Conservation (phyloP, 2,888 invertebrate genomes). For the Dendrolimus houi region DNA sequence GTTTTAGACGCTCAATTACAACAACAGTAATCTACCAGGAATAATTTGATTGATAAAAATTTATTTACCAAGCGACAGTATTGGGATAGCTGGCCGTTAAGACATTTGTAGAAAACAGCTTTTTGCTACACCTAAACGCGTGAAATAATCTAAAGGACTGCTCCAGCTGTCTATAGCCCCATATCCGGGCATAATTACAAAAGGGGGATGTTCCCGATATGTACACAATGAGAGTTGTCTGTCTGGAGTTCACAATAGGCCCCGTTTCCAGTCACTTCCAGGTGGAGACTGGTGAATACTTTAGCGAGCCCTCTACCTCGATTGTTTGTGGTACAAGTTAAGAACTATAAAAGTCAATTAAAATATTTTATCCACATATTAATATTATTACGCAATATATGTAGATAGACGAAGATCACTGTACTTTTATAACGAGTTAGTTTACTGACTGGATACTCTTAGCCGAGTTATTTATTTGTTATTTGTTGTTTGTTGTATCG, state of each 20-base stretch:
- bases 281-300: slow-evolving; percentile 58
- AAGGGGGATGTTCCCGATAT: slow-evolving; percentile 10
- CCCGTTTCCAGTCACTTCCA: slow-evolving; percentile 57
- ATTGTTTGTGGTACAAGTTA: slow-evolving; percentile 8
- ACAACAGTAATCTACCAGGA: no score
- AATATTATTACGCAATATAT: slow-evolving; percentile 3
- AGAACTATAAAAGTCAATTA: slow-evolving; percentile 1
- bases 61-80: no score
- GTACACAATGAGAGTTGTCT: slow-evolving; percentile 36
- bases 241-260: slow-evolving; percentile 59
- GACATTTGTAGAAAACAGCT: no score
- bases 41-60: no score
- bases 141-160: neutral
- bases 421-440: no score
- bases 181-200: neutral
- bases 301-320: slow-evolving; percentile 26
- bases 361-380: neutral
- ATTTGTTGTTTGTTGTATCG: no score
- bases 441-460: no score
- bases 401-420: no score
- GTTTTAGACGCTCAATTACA: no score
- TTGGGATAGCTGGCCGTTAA: no score
- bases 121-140: neutral
- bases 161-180: neutral
- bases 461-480: no score